Evolutionary conservation across 1,140 invertebrate genomes (phyloP).

Genomic region (Anagrus nilaparvatae): DNA sequence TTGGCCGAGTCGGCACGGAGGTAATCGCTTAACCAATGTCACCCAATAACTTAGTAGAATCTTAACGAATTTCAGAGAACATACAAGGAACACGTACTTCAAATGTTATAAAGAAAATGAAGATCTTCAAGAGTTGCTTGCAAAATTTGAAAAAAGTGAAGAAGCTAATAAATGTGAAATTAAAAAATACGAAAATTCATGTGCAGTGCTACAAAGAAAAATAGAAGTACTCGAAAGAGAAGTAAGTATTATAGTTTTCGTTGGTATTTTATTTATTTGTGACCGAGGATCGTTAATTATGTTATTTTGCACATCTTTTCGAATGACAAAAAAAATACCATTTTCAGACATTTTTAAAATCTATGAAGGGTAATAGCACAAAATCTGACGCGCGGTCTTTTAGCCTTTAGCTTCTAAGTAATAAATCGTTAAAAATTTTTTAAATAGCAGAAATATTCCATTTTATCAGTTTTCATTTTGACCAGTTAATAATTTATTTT

Average conservation of each 20-base stretch:
- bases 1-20: too few relatives aligned
- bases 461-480: too few relatives aligned
- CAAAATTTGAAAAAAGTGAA: conserved; percentile 11
- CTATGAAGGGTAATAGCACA: too few relatives aligned
- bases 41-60: too few relatives aligned
- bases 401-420: too few relatives aligned
- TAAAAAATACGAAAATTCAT: conserved; percentile 17
- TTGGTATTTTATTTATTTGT: conserved; percentile 1
- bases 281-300: background rate
- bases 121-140: conserved; percentile 16
- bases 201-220: conserved; percentile 12
- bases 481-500: too few relatives aligned
- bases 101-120: conserved; percentile 21
- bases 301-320: too few relatives aligned
- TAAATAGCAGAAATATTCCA: background rate
- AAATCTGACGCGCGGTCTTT: too few relatives aligned
- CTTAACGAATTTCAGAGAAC: too few relatives aligned
- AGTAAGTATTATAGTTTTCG: conserved; percentile 8
- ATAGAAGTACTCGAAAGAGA: conserved; percentile 11
- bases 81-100: conserved; percentile 14
- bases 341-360: too few relatives aligned
- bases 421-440: background rate
- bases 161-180: conserved; percentile 12
- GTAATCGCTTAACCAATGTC: too few relatives aligned
- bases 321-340: too few relatives aligned